phyloP scores from a whole-genome alignment of 1,140 invertebrate genomes.

The Eumaeus atala region DNA sequence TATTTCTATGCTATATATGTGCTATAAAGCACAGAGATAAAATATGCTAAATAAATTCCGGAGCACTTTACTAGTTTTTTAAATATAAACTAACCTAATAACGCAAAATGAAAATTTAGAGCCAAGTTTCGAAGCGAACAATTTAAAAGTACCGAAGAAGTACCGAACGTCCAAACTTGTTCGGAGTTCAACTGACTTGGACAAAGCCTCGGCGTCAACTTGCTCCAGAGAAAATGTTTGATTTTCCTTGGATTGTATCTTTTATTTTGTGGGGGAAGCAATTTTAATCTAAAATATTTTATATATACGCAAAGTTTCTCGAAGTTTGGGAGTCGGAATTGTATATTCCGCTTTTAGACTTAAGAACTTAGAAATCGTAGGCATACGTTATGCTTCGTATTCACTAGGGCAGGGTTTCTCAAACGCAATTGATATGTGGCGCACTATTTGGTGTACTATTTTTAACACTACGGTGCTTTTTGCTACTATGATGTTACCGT shows the following conservation, averaged over 20 bases:
- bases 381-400: no score
- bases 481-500: no score
- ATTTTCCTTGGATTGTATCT: not conserved
- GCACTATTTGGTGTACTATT: no score
- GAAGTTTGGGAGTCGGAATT: not conserved
- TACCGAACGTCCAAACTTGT: conserved; percentile 31
- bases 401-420: no score
- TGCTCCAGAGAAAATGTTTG: conserved; percentile 21
- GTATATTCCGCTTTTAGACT: no score
- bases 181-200: conserved; percentile 25
- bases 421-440: no score
- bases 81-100: conserved; percentile 26
- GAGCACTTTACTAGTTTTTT: no score
- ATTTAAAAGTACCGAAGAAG: conserved; percentile 55
- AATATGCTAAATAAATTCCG: no score
- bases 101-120: conserved; percentile 29
- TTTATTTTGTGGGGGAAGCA: conserved; percentile 1
- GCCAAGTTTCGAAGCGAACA: conserved; percentile 32
- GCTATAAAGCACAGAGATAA: no score
- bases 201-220: conserved; percentile 31
- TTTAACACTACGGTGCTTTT: no score
- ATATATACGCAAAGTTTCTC: not conserved
- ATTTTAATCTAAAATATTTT: conserved; percentile 7
- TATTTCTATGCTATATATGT: no score
- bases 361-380: no score